These are phyloP conservation scores for Lerema accius DNA, from an alignment of 1,140 invertebrate species.

Conservation along the genomic window DNA sequence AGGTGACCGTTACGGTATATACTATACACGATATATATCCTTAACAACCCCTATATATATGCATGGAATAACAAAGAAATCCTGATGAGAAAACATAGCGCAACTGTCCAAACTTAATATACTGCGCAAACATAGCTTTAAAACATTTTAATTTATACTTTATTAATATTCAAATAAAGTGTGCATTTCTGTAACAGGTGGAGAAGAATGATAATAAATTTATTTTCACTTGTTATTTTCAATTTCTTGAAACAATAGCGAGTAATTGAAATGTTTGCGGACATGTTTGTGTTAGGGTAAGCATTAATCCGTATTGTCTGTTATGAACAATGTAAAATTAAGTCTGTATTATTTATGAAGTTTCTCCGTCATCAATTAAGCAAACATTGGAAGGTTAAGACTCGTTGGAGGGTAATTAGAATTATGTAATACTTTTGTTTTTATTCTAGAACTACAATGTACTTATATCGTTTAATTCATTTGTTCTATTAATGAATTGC, in stretches of 20 bases:
- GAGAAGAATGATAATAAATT: conserved; percentile 5
- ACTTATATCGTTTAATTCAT: too few species aligned
- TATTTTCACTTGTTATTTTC: conserved; percentile 4
- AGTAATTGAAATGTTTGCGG: conserved; percentile 17
- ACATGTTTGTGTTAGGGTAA: conserved; percentile 5
- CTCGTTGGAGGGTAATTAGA: neutral
- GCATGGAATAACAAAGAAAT: conserved; percentile 22
- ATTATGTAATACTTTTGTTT: too few species aligned
- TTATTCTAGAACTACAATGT: too few species aligned
- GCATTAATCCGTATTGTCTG: conserved; percentile 16
- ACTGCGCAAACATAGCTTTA: conserved; percentile 29
- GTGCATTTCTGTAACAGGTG: neutral
- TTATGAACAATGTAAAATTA: conserved; percentile 19
- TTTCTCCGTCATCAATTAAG: conserved; percentile 15
- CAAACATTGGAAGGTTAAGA: conserved; percentile 23
- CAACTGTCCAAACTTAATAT: conserved; percentile 44
- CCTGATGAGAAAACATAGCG: conserved; percentile 17
- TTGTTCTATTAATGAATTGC: too few species aligned
- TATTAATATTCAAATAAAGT: neutral
- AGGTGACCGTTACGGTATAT: conserved; percentile 48
- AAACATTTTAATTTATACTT: neutral
- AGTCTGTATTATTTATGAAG: conserved; percentile 5
- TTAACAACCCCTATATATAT: conserved; percentile 45
- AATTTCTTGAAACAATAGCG: conserved; percentile 4
- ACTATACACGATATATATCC: conserved; percentile 44